phyloP scores from a whole-genome alignment of 2,113 vertebrate genomes.

The Delphinus delphis region DNA sequence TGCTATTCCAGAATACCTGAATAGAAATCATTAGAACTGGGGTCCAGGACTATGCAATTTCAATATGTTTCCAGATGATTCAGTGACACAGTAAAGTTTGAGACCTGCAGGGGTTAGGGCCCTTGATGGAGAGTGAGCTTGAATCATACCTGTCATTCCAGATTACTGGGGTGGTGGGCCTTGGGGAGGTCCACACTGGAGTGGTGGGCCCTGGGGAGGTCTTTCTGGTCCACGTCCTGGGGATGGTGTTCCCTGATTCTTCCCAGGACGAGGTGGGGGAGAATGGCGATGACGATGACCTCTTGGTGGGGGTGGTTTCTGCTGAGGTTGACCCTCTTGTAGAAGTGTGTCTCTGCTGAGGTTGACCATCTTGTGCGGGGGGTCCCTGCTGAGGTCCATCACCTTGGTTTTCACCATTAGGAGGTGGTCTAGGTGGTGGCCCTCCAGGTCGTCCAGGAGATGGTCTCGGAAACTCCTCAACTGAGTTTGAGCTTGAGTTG shows the following conservation, averaged over 20 bases:
- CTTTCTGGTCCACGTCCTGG: too few relatives aligned
- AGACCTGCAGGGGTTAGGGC: background rate
- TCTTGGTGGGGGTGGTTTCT: background rate
- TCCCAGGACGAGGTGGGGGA: background rate
- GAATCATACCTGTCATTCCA: background rate
- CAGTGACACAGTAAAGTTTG: background rate
- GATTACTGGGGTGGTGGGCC: background rate
- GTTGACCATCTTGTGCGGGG: too few relatives aligned
- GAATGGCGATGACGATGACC: accelerated
- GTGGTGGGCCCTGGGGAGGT: background rate
- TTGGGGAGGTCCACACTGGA: background rate
- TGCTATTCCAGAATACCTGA: background rate
- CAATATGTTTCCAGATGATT: background rate
- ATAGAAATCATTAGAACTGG: background rate
- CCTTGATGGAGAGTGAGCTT: background rate
- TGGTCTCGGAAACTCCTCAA: background rate
- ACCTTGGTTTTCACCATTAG: background rate
- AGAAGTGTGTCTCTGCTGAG: background rate
- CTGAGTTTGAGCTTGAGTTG: background rate
- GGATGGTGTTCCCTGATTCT: background rate
- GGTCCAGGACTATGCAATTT: background rate
- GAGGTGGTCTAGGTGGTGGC: background rate
- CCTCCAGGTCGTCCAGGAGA: background rate
- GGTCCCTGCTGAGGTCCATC: background rate
- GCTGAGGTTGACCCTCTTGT: background rate